Evolutionary conservation across 2,113 vertebrate genomes (phyloP), one percentile per base, ranked within the genome.

Genomic region (Macaca nemestrina): DNA sequence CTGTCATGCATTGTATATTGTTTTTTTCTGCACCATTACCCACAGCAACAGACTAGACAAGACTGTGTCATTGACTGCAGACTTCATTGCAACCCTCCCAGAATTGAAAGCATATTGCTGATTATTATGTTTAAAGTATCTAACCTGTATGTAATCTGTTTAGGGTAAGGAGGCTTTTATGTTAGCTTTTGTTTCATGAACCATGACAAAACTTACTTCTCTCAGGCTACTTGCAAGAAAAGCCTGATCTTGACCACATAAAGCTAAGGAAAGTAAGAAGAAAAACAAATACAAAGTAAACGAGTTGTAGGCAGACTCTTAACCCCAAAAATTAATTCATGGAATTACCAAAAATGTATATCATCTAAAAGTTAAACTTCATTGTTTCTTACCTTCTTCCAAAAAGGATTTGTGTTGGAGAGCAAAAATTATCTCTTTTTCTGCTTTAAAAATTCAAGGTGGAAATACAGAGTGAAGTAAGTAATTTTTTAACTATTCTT

Each of bases 71-170:
- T 55, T 93, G 38, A 76, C 72, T 73, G 61, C 43, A 92, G 80
- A 48, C 68, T 89, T 88, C 52, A 25, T 2, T 83, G 57, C 16
- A 68, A 61, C 9, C 27, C 23, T 3, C 59, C 0, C 5, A 64
- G 89, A 87, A 81, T 59, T 67, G 57, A 93, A 97, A 94, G 80
- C 81, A 90, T 64, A 81, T 88, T 82, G 64, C 64, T 88, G 83
- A 75, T 92, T 87, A 79, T 94, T 87, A 55, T 94, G 73, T 84
- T 55, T 94, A 55, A 94, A 95, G 48, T 78, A 72, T 27, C 85
- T 91, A 86, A 95, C 79, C 61, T 97, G 5, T 23, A 2, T 68
- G 52, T 59, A 96, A 27, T 92, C 55, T 88, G 45, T 82, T 73
- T 43, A 84, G 84, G 64, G 43, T 38, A 96, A 55, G 50, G 83